Evolutionary conservation across 1,140 invertebrate genomes (phyloP).

Genomic region (Drosophila ambigua): DNA sequence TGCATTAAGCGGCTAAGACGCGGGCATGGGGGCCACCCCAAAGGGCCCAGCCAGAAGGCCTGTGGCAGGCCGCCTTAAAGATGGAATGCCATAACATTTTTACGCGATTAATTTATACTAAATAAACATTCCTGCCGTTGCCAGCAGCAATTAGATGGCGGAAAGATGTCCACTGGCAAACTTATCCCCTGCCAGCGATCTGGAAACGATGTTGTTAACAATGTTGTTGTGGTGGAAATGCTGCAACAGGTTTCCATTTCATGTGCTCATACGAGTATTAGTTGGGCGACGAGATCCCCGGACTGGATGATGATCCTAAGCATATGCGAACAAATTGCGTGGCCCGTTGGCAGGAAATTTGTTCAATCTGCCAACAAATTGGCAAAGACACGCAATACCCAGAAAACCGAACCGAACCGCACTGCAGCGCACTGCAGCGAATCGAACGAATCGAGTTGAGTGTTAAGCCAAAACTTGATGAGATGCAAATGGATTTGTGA

Average conservation of each 20-base stretch:
- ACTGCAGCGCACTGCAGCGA: neutral
- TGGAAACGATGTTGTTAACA: neutral
- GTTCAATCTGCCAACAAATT: conserved; percentile 80
- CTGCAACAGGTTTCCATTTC: conserved; percentile 20
- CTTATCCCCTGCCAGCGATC: no score
- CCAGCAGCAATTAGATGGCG: neutral
- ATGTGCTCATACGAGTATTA: conserved; percentile 11
- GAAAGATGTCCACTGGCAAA: neutral
- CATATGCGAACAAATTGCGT: conserved; percentile 64
- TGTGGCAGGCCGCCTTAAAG: conserved; percentile 22
- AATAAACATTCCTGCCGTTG: conserved; percentile 1
- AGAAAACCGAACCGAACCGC: conserved; percentile 19
- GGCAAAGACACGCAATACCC: conserved; percentile 76
- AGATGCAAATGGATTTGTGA: conserved; percentile 78
- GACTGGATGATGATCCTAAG: conserved; percentile 20
- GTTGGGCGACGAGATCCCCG: neutral
- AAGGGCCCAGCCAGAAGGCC: neutral
- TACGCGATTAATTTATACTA: neutral
- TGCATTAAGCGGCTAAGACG: conserved; percentile 60
- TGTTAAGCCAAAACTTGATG: conserved; percentile 69
- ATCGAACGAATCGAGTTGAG: conserved; percentile 28
- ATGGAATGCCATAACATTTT: conserved; percentile 19
- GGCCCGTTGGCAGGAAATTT: conserved; percentile 77
- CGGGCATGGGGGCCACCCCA: conserved; percentile 28
- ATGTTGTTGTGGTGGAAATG: neutral